Evolutionary conservation across 2,797 vertebrate species (phyloP).

Genomic region (Prunella strophiata): DNA sequence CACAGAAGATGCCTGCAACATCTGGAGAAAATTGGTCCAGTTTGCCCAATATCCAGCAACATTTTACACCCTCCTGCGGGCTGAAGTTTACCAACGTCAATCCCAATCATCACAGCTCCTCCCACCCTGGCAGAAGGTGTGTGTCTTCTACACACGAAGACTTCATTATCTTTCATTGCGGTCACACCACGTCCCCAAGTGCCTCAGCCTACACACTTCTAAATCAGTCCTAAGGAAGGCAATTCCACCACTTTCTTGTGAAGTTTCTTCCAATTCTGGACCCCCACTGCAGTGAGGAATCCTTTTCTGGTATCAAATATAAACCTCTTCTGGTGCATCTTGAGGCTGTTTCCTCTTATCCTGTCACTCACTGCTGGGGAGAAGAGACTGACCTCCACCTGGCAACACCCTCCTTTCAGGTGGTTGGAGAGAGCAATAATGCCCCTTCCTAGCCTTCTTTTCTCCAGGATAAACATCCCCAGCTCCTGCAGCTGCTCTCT

Average conservation of each 20-base stretch:
- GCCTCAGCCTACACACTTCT: neutral
- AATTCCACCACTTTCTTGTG: neutral
- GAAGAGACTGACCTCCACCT: neutral
- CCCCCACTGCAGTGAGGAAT: neutral
- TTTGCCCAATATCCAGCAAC: neutral
- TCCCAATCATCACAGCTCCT: neutral
- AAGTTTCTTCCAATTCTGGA: neutral
- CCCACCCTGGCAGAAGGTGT: neutral
- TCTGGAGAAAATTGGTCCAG: too few species aligned
- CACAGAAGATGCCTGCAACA: rapidly evolving
- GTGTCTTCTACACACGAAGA: rapidly evolving
- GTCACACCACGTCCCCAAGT: too few species aligned
- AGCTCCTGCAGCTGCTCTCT: neutral
- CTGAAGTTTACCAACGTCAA: neutral
- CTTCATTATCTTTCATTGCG: rapidly evolving
- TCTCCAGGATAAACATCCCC: neutral
- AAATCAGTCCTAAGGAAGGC: neutral
- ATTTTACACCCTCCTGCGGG: neutral
- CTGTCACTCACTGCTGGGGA: neutral
- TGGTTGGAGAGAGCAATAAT: neutral
- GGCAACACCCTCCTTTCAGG: too few species aligned
- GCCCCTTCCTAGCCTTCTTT: neutral
- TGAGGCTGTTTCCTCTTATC: neutral
- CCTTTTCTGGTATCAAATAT: neutral
- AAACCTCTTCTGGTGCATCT: neutral